Evolutionary conservation across 2,113 vertebrate genomes (phyloP).

Genomic region (Cygnus atratus): DNA sequence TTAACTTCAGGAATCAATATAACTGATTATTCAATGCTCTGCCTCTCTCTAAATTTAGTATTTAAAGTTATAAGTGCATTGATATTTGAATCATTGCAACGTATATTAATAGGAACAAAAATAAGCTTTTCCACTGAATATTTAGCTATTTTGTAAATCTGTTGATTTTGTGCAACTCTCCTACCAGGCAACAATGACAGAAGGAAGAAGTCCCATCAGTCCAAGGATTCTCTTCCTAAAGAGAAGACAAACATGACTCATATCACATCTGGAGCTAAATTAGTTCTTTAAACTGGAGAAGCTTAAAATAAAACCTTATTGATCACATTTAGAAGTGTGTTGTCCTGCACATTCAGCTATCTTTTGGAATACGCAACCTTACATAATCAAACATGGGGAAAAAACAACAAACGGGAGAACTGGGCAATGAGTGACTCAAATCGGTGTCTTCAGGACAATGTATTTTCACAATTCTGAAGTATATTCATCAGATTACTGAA

Average conservation of each 20-base stretch:
- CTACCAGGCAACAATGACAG: neutral
- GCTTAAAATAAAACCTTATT: neutral
- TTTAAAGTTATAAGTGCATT: neutral
- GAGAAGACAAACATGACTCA: neutral
- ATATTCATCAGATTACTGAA: neutral
- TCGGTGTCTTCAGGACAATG: neutral
- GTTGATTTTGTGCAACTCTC: neutral
- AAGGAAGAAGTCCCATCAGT: neutral
- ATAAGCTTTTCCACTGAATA: neutral
- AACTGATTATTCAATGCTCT: neutral
- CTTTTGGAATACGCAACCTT: neutral
- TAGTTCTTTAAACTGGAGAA: neutral
- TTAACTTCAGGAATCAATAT: neutral
- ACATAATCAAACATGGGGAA: neutral
- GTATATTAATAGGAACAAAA: neutral
- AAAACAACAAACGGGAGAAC: neutral
- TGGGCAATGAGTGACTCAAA: neutral
- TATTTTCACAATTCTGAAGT: neutral
- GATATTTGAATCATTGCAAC: neutral
- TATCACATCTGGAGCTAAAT: neutral
- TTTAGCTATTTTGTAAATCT: neutral
- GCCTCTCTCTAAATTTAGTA: neutral
- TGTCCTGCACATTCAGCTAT: neutral
- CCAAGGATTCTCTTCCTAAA: constrained; percentile 11
- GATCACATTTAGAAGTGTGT: neutral